Evolutionary conservation across 2,797 vertebrate genomes (phyloP).

Genomic region (Rhinatrema bivittatum): DNA sequence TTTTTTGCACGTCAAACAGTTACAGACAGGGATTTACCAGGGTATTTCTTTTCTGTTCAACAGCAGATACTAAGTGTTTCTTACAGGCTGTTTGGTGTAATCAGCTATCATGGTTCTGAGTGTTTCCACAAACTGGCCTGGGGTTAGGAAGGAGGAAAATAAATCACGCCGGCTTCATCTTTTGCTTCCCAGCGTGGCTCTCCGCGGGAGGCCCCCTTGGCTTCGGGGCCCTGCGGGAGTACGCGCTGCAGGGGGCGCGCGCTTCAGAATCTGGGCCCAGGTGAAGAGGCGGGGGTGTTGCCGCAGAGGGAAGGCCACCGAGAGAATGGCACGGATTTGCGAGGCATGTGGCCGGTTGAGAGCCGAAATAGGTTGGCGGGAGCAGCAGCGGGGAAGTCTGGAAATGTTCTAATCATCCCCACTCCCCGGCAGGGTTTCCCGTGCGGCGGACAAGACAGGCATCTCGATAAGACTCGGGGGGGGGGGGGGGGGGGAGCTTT

Average conservation of each 20-base stretch:
- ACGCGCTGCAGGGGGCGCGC: not conserved
- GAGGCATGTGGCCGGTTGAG: slow-evolving; percentile 21
- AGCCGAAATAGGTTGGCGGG: slow-evolving; percentile 27
- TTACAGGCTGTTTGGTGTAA: too few relatives aligned
- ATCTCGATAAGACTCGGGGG: slow-evolving; percentile 32
- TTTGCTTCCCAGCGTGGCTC: slow-evolving; percentile 20
- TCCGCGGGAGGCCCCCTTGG: too few relatives aligned
- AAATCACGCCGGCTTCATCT: slow-evolving; percentile 12
- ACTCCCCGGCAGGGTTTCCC: slow-evolving; percentile 22
- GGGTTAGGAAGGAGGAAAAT: slow-evolving; percentile 18
- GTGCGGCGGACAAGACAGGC: slow-evolving; percentile 29
- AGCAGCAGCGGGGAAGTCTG: slow-evolving; percentile 21
- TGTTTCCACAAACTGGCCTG: slow-evolving; percentile 16
- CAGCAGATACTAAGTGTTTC: too few relatives aligned
- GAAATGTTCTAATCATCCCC: slow-evolving; percentile 29
- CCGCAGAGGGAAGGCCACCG: not conserved
- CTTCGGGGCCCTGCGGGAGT: slow-evolving; percentile 15
- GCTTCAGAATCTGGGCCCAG: slow-evolving; percentile 34
- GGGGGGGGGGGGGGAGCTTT: too few relatives aligned
- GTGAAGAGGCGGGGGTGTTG: slow-evolving; percentile 14
- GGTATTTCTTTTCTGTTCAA: too few relatives aligned
- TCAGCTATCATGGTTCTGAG: too few relatives aligned
- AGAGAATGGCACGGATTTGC: slow-evolving; percentile 31
- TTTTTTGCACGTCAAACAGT: too few relatives aligned
- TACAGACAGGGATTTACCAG: too few relatives aligned